Evolutionary conservation across 2,888 invertebrate species (phyloP).

Genomic region (Tipula lateralis): DNA sequence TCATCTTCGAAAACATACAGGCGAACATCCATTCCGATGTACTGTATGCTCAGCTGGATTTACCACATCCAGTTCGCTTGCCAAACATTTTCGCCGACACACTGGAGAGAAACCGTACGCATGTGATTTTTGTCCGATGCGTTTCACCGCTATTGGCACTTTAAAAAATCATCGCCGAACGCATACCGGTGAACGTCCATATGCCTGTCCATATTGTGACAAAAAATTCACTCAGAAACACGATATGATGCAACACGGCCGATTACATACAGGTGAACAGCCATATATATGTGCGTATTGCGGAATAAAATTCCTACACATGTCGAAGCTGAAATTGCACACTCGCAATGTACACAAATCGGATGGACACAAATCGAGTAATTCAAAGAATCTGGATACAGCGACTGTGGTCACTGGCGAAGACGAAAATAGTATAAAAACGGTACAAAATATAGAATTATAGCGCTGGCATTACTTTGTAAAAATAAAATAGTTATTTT

Average conservation of each 20-base stretch:
- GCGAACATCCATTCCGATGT: slow-evolving; percentile 58
- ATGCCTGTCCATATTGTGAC: slow-evolving; percentile 53
- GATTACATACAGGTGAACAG: slow-evolving; percentile 51
- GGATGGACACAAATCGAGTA: not conserved
- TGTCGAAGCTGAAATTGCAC: slow-evolving; percentile 52
- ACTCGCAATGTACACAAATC: not conserved
- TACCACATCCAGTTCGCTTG: slow-evolving; percentile 56
- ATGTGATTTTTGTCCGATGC: slow-evolving; percentile 47
- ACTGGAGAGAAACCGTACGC: slow-evolving; percentile 45
- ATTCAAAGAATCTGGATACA: not conserved
- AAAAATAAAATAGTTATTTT: not conserved
- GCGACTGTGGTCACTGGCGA: not conserved
- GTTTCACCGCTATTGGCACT: slow-evolving; percentile 55
- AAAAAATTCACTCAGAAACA: slow-evolving; percentile 56
- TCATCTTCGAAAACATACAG: slow-evolving; percentile 56
- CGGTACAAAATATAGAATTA: not conserved
- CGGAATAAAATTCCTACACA: slow-evolving; percentile 53
- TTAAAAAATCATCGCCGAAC: slow-evolving; percentile 56
- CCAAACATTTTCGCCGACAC: slow-evolving; percentile 55
- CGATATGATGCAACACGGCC: slow-evolving; percentile 53
- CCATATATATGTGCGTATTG: slow-evolving; percentile 52
- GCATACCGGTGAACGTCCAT: slow-evolving; percentile 57
- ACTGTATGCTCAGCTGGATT: slow-evolving; percentile 54
- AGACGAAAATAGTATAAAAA: not conserved
- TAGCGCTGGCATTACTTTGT: not conserved